These are phyloP conservation scores for Cathartes aura DNA, from an alignment of 2,113 vertebrate species.

Conservation along the genomic window DNA sequence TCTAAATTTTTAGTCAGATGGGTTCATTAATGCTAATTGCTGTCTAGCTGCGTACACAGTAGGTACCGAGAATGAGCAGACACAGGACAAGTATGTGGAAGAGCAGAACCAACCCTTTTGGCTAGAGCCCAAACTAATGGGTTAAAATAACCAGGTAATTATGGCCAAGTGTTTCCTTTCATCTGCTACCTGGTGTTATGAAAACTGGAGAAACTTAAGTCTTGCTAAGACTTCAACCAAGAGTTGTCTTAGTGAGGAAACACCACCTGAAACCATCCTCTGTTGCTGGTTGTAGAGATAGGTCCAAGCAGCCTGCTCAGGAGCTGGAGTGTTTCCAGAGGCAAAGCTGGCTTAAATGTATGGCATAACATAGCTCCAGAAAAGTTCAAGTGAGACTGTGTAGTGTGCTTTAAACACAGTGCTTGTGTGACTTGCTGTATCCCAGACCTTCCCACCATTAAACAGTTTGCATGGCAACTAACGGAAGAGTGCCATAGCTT, in stretches of 20 bases:
- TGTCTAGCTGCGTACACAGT: not conserved
- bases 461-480: not conserved
- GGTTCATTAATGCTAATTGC: not conserved
- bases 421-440: not conserved
- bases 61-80: not conserved
- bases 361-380: not conserved
- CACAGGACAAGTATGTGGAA: not conserved
- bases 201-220: not conserved
- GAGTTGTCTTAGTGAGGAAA: not conserved
- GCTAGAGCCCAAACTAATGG: not conserved
- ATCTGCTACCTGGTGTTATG: not conserved
- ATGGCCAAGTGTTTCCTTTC: not conserved
- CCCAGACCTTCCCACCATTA: not conserved
- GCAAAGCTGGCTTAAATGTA: not conserved
- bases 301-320: not conserved
- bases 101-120: not conserved
- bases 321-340: not conserved
- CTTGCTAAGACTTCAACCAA: not conserved
- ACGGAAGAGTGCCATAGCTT: not conserved
- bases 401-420: not conserved
- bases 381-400: not conserved
- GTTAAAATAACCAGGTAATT: not conserved
- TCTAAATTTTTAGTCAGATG: not conserved
- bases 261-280: not conserved
- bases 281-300: not conserved